phyloP scores from a whole-genome alignment of 1,140 invertebrate species.

The Calephelis nemesis region DNA sequence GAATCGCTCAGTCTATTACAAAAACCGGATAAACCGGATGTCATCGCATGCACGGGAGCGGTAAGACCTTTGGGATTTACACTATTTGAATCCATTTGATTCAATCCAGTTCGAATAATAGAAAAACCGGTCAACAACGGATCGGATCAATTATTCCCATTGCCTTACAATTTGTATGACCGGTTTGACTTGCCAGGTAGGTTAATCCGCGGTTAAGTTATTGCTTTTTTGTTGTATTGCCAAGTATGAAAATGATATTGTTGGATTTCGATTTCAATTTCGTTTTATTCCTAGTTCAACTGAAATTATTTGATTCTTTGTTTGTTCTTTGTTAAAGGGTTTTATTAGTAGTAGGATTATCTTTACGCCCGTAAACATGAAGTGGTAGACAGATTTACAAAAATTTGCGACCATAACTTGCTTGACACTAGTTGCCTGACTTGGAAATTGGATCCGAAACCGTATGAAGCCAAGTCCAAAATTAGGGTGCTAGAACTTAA shows the following conservation, averaged over 20 bases:
- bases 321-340: neutral
- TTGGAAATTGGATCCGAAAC: too few relatives aligned
- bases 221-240: constrained; percentile 11
- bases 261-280: neutral
- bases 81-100: constrained; percentile 35
- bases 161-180: constrained; percentile 28
- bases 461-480: too few relatives aligned
- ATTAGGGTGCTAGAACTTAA: too few relatives aligned
- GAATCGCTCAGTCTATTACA: constrained; percentile 15
- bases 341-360: too few relatives aligned
- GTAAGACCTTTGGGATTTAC: constrained; percentile 29
- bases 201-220: constrained; percentile 9
- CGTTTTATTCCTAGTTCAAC: neutral
- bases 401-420: too few relatives aligned
- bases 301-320: neutral
- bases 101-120: constrained; percentile 35
- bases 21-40: constrained; percentile 16
- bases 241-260: constrained; percentile 10
- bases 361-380: too few relatives aligned
- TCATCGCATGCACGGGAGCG: constrained; percentile 19
- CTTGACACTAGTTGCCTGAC: too few relatives aligned
- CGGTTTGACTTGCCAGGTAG: constrained; percentile 15
- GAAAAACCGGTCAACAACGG: constrained; percentile 35
- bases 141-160: constrained; percentile 30
- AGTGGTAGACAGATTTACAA: too few relatives aligned